Percentiles rank a stretch among this genome's conserved stretches.
Conservation (phyloP, 2,888 invertebrate species). For the Epistrophe grossulariae region DNA sequence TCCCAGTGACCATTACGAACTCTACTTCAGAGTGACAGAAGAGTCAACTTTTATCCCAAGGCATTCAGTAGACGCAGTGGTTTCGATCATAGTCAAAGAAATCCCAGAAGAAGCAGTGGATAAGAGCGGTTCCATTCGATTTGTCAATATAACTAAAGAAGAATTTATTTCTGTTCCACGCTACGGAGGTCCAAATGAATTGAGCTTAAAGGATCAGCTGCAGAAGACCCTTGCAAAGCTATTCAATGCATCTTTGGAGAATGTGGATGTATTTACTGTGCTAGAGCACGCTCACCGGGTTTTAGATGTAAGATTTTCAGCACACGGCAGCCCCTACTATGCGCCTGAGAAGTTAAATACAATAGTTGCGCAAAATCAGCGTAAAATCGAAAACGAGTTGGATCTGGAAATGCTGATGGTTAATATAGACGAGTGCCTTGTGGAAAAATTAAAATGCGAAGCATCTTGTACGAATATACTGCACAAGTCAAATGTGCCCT, state of each 20-base stretch:
- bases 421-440: slow-evolving; percentile 95
- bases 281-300: slow-evolving; percentile 87
- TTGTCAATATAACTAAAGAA: slow-evolving; percentile 92
- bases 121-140: slow-evolving; percentile 95
- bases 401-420: slow-evolving; percentile 92
- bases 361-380: slow-evolving; percentile 89
- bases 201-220: slow-evolving; percentile 83
- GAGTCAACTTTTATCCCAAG: slow-evolving; percentile 85
- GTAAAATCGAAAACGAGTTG: slow-evolving; percentile 89
- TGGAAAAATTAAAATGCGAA: slow-evolving; percentile 88
- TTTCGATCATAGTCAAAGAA: slow-evolving; percentile 93
- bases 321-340: slow-evolving; percentile 97
- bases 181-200: slow-evolving; percentile 79
- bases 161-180: slow-evolving; percentile 89
- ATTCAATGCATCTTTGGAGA: slow-evolving; percentile 90
- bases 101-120: slow-evolving; percentile 96
- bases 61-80: slow-evolving; percentile 92
- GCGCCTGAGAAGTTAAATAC: slow-evolving; percentile 94
- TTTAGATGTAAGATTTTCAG: slow-evolving; percentile 95
- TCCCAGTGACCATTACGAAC: slow-evolving; percentile 89
- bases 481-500: slow-evolving; percentile 89
- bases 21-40: slow-evolving; percentile 91
- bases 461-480: slow-evolving; percentile 93
- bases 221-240: slow-evolving; percentile 87
- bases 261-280: slow-evolving; percentile 97